These are phyloP conservation scores for Sandelia bainsii DNA, from an alignment of 2,797 vertebrate genomes.

Conservation along the genomic window DNA sequence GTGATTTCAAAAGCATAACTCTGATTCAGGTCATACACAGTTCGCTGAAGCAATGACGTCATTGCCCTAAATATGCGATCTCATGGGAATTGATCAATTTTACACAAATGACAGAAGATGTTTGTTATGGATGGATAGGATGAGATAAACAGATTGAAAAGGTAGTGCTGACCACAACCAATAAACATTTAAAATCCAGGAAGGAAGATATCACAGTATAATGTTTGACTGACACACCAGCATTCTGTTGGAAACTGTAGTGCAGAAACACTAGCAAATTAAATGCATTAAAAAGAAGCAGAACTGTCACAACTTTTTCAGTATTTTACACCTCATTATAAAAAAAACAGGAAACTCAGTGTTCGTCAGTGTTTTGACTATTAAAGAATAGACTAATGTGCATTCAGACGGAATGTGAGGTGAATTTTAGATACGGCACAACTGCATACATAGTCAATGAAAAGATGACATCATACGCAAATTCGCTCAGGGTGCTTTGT, in stretches of 20 bases:
- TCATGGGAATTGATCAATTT: slow-evolving; percentile 6
- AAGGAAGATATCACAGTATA: neutral
- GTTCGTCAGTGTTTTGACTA: neutral
- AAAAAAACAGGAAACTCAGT: too few relatives aligned
- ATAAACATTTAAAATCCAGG: slow-evolving; percentile 7
- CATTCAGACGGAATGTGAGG: neutral
- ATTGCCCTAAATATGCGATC: slow-evolving; percentile 1
- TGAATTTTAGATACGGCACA: neutral
- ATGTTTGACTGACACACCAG: neutral
- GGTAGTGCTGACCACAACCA: neutral
- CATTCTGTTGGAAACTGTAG: neutral
- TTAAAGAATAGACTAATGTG: neutral
- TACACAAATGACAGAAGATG: neutral
- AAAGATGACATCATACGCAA: neutral
- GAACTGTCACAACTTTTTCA: neutral
- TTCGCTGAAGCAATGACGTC: slow-evolving; percentile 17
- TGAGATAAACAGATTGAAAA: neutral
- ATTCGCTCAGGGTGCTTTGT: neutral
- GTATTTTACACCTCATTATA: neutral
- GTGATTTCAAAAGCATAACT: slow-evolving; percentile 11
- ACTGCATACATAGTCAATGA: neutral
- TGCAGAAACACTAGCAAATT: neutral
- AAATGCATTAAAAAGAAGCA: neutral
- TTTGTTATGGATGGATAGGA: neutral
- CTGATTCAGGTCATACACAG: slow-evolving; percentile 40